Conservation (phyloP, 2,888 invertebrate genomes). For the Leucophenga montana region DNA sequence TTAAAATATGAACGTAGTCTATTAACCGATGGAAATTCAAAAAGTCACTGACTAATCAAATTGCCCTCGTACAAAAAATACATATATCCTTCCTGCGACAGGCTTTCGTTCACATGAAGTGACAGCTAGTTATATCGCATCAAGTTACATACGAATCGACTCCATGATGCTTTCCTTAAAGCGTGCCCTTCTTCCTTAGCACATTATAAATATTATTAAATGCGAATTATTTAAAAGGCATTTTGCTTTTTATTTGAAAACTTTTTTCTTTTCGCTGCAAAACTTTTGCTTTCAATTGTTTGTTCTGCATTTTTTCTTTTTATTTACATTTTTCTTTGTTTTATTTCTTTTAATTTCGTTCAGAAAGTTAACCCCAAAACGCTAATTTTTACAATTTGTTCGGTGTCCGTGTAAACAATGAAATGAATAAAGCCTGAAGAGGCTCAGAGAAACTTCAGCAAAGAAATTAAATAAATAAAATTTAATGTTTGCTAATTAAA, state of each 20-base stretch:
- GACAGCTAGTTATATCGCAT: background rate
- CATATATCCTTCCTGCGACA: conserved; percentile 2
- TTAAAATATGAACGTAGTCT: too few species aligned
- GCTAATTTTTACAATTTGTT: conserved; percentile 54
- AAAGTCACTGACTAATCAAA: too few species aligned
- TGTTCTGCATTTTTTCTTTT: conserved; percentile 43
- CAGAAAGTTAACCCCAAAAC: conserved; percentile 51
- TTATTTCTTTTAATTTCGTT: conserved; percentile 49
- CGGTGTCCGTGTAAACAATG: background rate
- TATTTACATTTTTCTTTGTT: conserved; percentile 44
- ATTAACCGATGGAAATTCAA: too few species aligned
- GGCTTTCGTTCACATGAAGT: conserved; percentile 13
- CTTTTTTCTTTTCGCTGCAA: background rate
- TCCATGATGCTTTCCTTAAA: background rate
- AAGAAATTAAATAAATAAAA: conserved; percentile 32
- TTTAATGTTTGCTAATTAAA: conserved; percentile 45
- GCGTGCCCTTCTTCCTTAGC: background rate
- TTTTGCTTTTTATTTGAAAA: background rate
- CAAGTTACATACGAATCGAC: too few species aligned
- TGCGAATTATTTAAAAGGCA: background rate
- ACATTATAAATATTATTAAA: conserved; percentile 1
- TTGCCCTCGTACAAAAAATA: too few species aligned
- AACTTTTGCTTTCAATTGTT: conserved; percentile 27
- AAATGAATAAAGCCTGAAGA: conserved; percentile 33
- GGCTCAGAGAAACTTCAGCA: background rate